phyloP scores from a whole-genome alignment of 2,888 invertebrate genomes.

The Xanthorhoe spadicearia region DNA sequence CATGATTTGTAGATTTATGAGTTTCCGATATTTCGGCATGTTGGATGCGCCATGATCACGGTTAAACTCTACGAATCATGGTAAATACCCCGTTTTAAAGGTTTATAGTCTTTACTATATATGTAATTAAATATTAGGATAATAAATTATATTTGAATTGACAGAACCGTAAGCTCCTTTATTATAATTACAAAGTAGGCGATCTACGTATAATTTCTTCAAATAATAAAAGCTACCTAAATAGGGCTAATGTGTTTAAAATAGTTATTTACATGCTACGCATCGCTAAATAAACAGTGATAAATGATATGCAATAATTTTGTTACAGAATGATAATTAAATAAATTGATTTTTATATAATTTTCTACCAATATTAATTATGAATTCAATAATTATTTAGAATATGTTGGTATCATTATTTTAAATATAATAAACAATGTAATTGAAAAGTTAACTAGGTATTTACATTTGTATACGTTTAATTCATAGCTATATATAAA shows the following conservation, averaged over 20 bases:
- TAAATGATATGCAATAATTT: constrained; percentile 33
- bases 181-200: constrained; percentile 11
- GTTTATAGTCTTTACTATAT: neutral
- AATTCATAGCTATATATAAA: neutral
- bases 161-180: neutral
- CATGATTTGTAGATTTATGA: too few relatives aligned
- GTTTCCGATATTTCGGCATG: too few relatives aligned
- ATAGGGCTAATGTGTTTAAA: constrained; percentile 16
- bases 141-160: neutral
- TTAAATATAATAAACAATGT: constrained; percentile 1
- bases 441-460: neutral
- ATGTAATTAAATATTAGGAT: neutral
- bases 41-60: too few relatives aligned
- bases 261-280: constrained; percentile 40
- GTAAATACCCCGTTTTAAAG: too few relatives aligned
- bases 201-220: constrained; percentile 13
- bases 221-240: constrained; percentile 14
- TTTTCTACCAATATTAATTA: neutral
- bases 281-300: constrained; percentile 31
- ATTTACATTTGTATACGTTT: constrained; percentile 8
- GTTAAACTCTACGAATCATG: too few relatives aligned
- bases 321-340: constrained; percentile 5
- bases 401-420: neutral
- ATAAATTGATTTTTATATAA: constrained; percentile 5
- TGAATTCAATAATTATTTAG: neutral